Base-by-base conservation (phyloP, 2,888 invertebrate species). In the Tenthredo distinguenda region DNA sequence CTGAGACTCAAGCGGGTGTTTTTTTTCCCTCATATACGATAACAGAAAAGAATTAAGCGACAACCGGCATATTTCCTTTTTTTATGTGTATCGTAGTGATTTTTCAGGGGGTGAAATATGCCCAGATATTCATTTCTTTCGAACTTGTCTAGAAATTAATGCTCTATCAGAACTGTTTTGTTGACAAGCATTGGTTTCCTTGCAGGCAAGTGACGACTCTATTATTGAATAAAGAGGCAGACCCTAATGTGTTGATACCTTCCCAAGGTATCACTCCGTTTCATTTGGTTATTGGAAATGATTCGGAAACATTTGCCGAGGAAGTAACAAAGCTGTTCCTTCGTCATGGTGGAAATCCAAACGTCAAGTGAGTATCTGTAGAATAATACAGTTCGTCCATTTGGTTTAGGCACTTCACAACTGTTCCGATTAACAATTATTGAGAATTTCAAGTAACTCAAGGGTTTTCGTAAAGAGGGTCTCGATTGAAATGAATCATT, bases 281-380 rank as follows among this genome's bases (percentile, higher is more conserved):
- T 88, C 98, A 98, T 91, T 95, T 97, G 89, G 96, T 96, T 0
- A 96, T 97, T 71, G 97, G 97, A 1, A 96, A 96, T 92, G 95
- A 96, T 79, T 96, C 96, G 18, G 93, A 95, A 84, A 94, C 95
- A 31, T 95, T 96, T 90, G 96, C 96, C 0, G 94, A 94, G 88
- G 94, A 96, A 90, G 95, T 96, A 81, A 95, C 96, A 0, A 95
- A 95, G 90, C 91, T 96, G n/a, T 95, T 97, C 87, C 92, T 98
- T 34, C 95, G 95, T 88, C 94, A 96, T 93, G 96, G 95, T 87
- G 97, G 96, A 74, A 94, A 97, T 94, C 97, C 97, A 1, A 97
- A 98, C 93, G 94, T 96, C 86, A 94, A 95, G 96, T 96, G 94
- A 93, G 93, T 88, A 85, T 34, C 9, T 15, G 12, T 34, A 68